Evolutionary conservation across 2,113 vertebrate genomes (phyloP).

Genomic region (Formicarius rufipectus): DNA sequence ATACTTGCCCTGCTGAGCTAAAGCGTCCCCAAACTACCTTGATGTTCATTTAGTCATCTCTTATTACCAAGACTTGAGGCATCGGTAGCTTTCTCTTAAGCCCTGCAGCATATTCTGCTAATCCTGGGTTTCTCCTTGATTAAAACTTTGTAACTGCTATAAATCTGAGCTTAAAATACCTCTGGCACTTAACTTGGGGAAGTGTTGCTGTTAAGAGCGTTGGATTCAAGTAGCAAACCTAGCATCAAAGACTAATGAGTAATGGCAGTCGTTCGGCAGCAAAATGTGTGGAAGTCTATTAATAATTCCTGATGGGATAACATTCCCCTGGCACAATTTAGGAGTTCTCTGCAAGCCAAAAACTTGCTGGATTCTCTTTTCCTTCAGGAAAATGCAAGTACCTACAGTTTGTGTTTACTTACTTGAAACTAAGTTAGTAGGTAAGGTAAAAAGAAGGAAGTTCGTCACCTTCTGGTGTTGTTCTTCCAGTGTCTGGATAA

Average conservation of each 20-base stretch:
- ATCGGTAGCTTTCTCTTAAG: neutral
- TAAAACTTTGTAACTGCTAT: neutral
- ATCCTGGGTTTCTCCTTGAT: neutral
- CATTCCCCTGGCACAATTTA: neutral
- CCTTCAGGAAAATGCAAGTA: neutral
- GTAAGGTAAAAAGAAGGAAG: neutral
- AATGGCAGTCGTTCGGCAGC: neutral
- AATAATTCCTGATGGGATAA: neutral
- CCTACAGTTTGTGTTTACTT: neutral
- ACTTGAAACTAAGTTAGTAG: neutral
- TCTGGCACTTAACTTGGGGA: neutral
- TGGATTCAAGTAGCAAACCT: neutral
- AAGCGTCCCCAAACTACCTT: neutral
- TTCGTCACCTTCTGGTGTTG: neutral
- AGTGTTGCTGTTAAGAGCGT: neutral
- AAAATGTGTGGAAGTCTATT: neutral
- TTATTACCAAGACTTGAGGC: neutral
- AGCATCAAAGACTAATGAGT: neutral
- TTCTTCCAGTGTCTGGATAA: neutral
- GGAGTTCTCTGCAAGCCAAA: neutral
- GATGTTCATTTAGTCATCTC: neutral
- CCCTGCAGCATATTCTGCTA: neutral
- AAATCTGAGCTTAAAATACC: neutral
- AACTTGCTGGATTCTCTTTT: neutral
- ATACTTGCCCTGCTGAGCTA: neutral